Base-by-base conservation (phyloP, 2,888 invertebrate genomes). In the Morinoia aosen region DNA sequence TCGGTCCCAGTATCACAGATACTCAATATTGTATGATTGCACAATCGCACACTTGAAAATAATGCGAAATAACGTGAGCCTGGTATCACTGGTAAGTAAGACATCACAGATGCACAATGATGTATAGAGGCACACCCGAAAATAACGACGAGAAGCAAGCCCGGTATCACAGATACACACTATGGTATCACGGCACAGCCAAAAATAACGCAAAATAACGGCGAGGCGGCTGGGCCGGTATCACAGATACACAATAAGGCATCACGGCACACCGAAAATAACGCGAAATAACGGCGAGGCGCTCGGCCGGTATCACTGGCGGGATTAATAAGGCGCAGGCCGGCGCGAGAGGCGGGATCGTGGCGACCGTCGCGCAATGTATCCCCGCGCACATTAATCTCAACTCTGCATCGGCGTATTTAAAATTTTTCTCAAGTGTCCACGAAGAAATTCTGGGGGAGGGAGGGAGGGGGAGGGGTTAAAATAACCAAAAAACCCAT, bases 341-440 rank as follows among this genome's bases (percentile, higher is more conserved):
- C 93, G 93, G 93, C 33, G 19, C 33, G 58, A 33, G 58, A 12
- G 25, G 57, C 25, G 57, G 8, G 93, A 11, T 14, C 93, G 93
- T 39, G 19, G 91, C 93, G 93, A 57, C 93, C 93, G 93, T 25
- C 58, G 56, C 95, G 40, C 95, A 12, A 58, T 48, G 95, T 95
- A 58, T 58, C 64, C 95, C 11, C 57, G 56, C 40, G 40, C 95
- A 33, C 95, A 95, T 95, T 95, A 95, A 95, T 95, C 95, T 95
- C 64, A 64, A n/a, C 61, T 95, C 95, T 95, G 95, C 95, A 61
- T 95, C 64, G 64, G 39, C 95, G 95, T 95, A 95, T 95, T 95
- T 95, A 95, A 95, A 95, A 95, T 95, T 95, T 95, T 95, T 95
- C 95, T 95, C 95, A 95, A 95, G 95, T 95, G 95, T 95, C 95